Base-by-base conservation (phyloP, 2,888 invertebrate genomes). In the Acronicta leporina region DNA sequence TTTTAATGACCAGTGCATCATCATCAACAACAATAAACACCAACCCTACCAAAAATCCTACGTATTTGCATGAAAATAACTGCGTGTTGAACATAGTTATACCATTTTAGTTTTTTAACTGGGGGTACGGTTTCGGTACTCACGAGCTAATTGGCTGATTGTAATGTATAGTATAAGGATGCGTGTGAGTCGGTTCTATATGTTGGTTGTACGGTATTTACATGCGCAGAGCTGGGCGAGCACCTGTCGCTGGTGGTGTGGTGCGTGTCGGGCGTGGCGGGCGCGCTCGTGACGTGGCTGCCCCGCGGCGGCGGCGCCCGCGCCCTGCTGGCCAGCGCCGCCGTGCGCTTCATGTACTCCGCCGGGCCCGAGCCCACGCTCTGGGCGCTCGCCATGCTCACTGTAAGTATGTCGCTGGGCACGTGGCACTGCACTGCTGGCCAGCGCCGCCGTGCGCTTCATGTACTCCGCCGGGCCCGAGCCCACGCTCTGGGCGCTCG, bases 301-400 rank as follows among this genome's bases (percentile, higher is more conserved):
- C 97, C 97, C 46, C 95, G 97, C 64, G 96, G 96, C 81, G 96
- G 97, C 43, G 97, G 97, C 52, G 96, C 97, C 74, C 95, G 98
- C 72, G 96, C 97, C 1, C 94, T 98, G 73, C 96, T 97, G 58
- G 96, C 97, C 72, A 96, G 97, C 55, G 96, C 97, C 70, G 98
- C 98, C 86, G 94, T 99, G 72, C 95, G 98, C 71, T 96, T 98
- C 86, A 98, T 99, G 90, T 98, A 97, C 92, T 96, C 98, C 46
- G 95, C 97, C 63, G 99, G 99, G 25, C 97, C 99, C 15, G 97
- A 98, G 87, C 98, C 98, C 40, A 98, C 98, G 2, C 95, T 99
- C 9, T 97, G 96, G 95, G 92, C 98, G 45, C 95, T 99, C 54
- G 99, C 98, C 56, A 96, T 97, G 77, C 95, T 98, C 58, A 98